phyloP scores from a whole-genome alignment of 1,140 invertebrate species.

The Tribolium castaneum region DNA sequence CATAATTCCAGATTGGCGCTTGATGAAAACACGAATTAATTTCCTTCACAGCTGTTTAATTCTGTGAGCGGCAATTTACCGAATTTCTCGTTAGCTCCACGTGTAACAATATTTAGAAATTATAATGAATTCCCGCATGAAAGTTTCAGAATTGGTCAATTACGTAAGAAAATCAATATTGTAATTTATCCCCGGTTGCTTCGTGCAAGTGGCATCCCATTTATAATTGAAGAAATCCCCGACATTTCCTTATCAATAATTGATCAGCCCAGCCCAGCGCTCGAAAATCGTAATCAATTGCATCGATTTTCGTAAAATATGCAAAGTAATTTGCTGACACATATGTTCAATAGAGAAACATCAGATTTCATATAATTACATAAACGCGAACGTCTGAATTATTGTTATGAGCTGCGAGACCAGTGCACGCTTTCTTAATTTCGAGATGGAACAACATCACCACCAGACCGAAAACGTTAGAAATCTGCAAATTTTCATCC shows the following conservation, averaged over 20 bases:
- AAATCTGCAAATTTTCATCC: slow-evolving; percentile 2
- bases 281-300: neutral
- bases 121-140: neutral
- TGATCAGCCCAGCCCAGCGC: neutral
- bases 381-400: slow-evolving; percentile 42
- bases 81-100: neutral
- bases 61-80: neutral
- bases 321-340: neutral
- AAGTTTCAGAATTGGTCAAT: neutral
- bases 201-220: neutral
- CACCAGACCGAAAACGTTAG: slow-evolving; percentile 35
- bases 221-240: neutral
- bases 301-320: neutral
- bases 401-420: slow-evolving; percentile 41
- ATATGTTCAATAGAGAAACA: slow-evolving; percentile 27
- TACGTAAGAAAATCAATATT: neutral
- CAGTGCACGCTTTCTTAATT: slow-evolving; percentile 45
- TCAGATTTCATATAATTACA: slow-evolving; percentile 49
- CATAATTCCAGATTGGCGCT: neutral
- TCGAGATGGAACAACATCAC: slow-evolving; percentile 39
- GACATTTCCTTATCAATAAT: neutral
- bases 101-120: neutral
- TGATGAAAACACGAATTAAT: neutral
- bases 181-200: neutral
- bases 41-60: neutral